These are phyloP conservation scores for Fragum whitleyi DNA, from an alignment of 2,888 invertebrate species.

Conservation along the genomic window DNA sequence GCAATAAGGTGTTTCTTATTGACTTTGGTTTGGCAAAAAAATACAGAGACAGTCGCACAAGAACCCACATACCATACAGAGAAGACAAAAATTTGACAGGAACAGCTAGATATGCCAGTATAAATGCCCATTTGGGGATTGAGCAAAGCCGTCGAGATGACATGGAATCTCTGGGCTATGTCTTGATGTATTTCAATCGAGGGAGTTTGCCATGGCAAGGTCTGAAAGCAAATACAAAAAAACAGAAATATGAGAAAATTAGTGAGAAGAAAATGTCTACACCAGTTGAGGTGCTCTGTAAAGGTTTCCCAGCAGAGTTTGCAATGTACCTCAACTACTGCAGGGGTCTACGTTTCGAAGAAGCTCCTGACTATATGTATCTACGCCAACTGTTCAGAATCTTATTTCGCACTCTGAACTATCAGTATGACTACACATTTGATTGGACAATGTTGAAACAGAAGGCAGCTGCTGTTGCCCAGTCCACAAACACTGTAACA, in stretches of 20 bases:
- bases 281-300: constrained; percentile 98
- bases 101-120: constrained; percentile 95
- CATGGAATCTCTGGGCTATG: constrained; percentile 99
- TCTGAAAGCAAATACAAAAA: constrained; percentile 97
- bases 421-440: constrained; percentile 99
- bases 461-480: constrained; percentile 88
- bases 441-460: constrained; percentile 99
- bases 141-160: constrained; percentile 99
- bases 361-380: constrained; percentile 99
- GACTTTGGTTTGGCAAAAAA: constrained; percentile 99
- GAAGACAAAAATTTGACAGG: constrained; percentile 86
- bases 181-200: constrained; percentile 98
- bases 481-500: constrained; percentile 71
- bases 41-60: constrained; percentile 96
- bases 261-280: constrained; percentile 99
- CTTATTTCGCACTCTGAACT: constrained; percentile 99
- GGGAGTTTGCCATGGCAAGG: constrained; percentile 99
- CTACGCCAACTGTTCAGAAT: constrained; percentile 99
- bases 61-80: constrained; percentile 96
- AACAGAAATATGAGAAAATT: constrained; percentile 99
- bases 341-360: constrained; percentile 98
- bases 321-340: constrained; percentile 99
- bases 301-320: constrained; percentile 99
- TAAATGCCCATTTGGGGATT: constrained; percentile 99
- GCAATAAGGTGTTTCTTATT: constrained; percentile 93